Base-by-base conservation (phyloP, 1,140 invertebrate genomes). In the Sycobia sp. region DNA sequence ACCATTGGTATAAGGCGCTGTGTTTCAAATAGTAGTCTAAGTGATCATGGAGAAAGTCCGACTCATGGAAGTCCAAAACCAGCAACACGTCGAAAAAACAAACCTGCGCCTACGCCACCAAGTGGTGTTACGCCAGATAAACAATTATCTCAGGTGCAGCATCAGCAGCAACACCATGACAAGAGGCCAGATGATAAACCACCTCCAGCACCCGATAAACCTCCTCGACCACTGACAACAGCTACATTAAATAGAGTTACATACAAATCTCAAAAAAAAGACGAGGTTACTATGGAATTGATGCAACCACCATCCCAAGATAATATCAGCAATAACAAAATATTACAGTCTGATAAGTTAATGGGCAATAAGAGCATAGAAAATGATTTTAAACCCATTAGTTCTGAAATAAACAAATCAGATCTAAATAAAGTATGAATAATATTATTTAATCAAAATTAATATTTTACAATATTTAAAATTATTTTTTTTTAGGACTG, bases 21-120 rank as follows among this genome's bases (percentile, higher is more conserved):
- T 22, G 84, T 88, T 59, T 89, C 88, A 0, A 89, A 86, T 67
- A 88, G 85, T 65, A 89, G 88, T 65, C 77, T 89, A 62, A 86
- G 81, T 53, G 86, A 88, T 69, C 82, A 84, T 55, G 86, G 84
- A 67, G 86, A 84, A 77, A 88, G 87, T 67, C 86, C 88, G 11
- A 87, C 88, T 18, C 81, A 84, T 56, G 88, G 87, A 9, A 90
- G 89, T 73, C 89, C 90, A 22, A 91, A 90, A 70, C 89, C 89
- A 7, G 86, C 87, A 47, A 82, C 85, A 44, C 83, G 90, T 38
- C 82, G 88, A 68, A 90, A 90, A 77, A 90, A 89, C 60, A 88
- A 89, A 71, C 86, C 87, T 3, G 88, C 89, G 0, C 89, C 89
- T 1, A 87, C 86, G 4, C 87, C 88, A 34, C 89, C 89, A 2